Evolutionary conservation across 1,140 invertebrate genomes (phyloP), one percentile per base, ranked within the genome.

Genomic region (Drosophila sp.): DNA sequence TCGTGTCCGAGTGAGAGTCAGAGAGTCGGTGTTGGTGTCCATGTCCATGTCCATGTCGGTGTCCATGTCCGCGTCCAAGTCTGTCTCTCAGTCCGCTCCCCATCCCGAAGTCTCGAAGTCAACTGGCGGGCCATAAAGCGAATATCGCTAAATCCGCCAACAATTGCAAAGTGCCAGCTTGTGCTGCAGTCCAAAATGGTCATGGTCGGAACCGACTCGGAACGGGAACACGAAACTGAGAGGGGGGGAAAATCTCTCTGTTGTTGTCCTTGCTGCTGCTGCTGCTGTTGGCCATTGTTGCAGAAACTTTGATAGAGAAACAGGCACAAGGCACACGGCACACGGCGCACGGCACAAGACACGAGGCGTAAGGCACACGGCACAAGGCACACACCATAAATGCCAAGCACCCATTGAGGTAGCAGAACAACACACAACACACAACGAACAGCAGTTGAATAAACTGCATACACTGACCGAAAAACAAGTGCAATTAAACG

Each of bases 371-470:
- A 54, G 25, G 27, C 40, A 41, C 11, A 47, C 5, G 32, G 32
- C 44, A 47, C 44, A 47, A 10, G 6, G 32, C 47, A 50, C 47
- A 57, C 56, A 35, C 78, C 78, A 86, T 84, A 84, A 84, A 84
- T 85, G 81, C 81, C 81, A 84, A 84, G 77, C 70, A 74, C 77
- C 81, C 72, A 85, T 76, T 68, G 67, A 66, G 66, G 25, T 33
- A 6, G 3, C 30, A 55, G 75, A 50, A 58, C 63, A 32, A n/a
- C 61, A 17, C 17, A 17, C 17, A 17, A 17, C 17, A 17, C 17
- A 17, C 5, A 63, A 60, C 17, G n/a, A 1, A 29, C 11, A 2
- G 1, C 44, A 27, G 25, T n/a, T 50, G 56, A 33, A 29, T 17
- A 29, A 57, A 57, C 32, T 57, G 44, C 17, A 23, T 57, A 57